phyloP scores from a whole-genome alignment of 2,888 invertebrate genomes.

The Agonopterix subpropinquella region DNA sequence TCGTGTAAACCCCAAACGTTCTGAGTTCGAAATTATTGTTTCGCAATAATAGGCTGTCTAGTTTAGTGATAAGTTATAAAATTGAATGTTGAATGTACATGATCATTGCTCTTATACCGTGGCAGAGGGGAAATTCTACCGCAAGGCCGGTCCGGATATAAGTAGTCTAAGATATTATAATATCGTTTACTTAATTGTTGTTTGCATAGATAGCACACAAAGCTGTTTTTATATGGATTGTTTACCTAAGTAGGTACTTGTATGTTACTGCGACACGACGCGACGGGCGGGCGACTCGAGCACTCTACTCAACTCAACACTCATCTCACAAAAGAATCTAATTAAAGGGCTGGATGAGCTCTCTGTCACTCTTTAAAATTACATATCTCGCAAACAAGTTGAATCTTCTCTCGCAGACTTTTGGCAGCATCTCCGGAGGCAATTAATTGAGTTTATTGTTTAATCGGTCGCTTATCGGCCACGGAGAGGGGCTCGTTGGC shows the following conservation, averaged over 20 bases:
- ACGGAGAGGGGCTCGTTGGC: not conserved
- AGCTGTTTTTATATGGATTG: not conserved
- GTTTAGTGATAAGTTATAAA: no score
- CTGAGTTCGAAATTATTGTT: no score
- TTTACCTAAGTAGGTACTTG: not conserved
- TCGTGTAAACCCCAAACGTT: no score
- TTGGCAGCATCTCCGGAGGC: no score
- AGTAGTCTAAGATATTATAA: no score
- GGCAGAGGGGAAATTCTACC: no score
- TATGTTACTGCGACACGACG: not conserved
- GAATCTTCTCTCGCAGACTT: not conserved
- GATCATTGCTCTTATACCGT: no score
- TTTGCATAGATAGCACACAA: no score
- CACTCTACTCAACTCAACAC: constrained; percentile 5
- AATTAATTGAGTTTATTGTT: not conserved
- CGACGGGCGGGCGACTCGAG: constrained; percentile 1
- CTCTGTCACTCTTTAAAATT: constrained; percentile 14
- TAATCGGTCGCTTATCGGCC: not conserved
- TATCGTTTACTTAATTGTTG: no score
- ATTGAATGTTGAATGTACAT: no score
- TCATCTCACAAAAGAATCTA: constrained; percentile 19
- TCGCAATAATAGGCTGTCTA: no score
- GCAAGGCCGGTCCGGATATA: no score
- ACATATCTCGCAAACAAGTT: constrained; percentile 12
- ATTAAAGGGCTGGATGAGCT: constrained; percentile 16